phyloP scores from a whole-genome alignment of 1,140 invertebrate species.

The Bombus terrestris region DNA sequence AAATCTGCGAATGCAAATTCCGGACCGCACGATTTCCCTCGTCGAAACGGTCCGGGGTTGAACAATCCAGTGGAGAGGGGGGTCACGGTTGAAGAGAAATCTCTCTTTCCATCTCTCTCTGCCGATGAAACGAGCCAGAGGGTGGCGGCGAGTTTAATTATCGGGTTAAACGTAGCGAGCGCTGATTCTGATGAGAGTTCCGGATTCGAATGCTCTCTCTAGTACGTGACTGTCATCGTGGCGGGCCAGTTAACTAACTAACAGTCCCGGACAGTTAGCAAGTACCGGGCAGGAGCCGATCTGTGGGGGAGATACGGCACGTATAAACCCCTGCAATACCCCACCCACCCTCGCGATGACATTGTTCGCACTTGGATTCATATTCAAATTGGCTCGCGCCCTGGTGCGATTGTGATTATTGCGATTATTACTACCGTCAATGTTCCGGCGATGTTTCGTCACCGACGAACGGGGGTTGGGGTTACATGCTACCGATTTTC shows the following conservation, averaged over 20 bases:
- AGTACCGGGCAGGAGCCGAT: constrained; percentile 78
- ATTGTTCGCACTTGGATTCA: constrained; percentile 83
- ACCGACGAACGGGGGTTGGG: constrained; percentile 5
- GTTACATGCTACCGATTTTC: constrained; percentile 58
- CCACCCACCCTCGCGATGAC: constrained; percentile 73
- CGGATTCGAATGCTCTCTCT: constrained; percentile 80
- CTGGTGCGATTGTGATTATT: constrained; percentile 80
- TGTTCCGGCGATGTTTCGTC: constrained; percentile 74
- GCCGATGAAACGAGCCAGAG: constrained; percentile 34
- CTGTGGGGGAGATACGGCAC: constrained; percentile 82
- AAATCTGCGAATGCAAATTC: constrained; percentile 80
- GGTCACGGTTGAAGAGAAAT: constrained; percentile 22
- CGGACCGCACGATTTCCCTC: constrained; percentile 78
- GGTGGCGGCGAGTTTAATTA: constrained; percentile 79
- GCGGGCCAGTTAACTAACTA: constrained; percentile 82
- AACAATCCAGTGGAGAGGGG: neutral
- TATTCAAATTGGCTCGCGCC: constrained; percentile 82
- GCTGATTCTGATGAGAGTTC: constrained; percentile 83
- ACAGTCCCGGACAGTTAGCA: constrained; percentile 80
- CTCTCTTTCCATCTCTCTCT: neutral
- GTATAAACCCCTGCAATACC: constrained; percentile 74
- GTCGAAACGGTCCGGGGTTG: constrained; percentile 65
- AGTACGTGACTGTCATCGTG: constrained; percentile 81
- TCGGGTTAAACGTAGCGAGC: constrained; percentile 82
- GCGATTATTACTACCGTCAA: constrained; percentile 79